These are phyloP conservation scores for Solenopsis fugax DNA, from an alignment of 1,140 invertebrate genomes.

Conservation along the genomic window DNA sequence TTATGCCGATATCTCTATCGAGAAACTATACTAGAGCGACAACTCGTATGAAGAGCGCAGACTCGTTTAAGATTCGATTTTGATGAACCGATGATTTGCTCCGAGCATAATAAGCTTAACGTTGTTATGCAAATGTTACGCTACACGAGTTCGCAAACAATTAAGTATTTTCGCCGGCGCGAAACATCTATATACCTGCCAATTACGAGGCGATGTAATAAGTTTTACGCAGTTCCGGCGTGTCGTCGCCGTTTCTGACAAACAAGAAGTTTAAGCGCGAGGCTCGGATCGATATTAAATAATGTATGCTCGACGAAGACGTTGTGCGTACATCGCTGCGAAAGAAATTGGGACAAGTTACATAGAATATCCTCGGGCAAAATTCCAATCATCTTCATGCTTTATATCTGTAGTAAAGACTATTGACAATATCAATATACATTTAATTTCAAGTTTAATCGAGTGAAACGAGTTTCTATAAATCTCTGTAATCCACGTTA, in stretches of 20 bases:
- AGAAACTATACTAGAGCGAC: conserved; percentile 30
- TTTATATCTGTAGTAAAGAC: not conserved
- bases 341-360: conserved; percentile 9
- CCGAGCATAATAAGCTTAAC: conserved; percentile 71
- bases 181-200: conserved; percentile 47
- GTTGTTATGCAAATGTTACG: conserved; percentile 75
- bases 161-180: conserved; percentile 68
- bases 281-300: conserved; percentile 16
- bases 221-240: conserved; percentile 61
- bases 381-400: not conserved
- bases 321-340: not conserved
- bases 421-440: not conserved
- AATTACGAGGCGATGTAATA: conserved; percentile 60
- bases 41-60: not conserved
- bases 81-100: conserved; percentile 62
- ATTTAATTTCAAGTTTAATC: conserved; percentile 20
- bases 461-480: not conserved
- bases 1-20: conserved; percentile 49
- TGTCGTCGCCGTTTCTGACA: conserved; percentile 35
- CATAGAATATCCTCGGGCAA: not conserved
- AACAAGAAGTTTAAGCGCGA: conserved; percentile 52
- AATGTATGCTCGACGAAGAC: not conserved
- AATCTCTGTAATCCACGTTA: not conserved
- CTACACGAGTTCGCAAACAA: conserved; percentile 74
- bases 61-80: conserved; percentile 62